Conservation (phyloP, 2,797 vertebrate species). For the Champsocephalus esox region DNA sequence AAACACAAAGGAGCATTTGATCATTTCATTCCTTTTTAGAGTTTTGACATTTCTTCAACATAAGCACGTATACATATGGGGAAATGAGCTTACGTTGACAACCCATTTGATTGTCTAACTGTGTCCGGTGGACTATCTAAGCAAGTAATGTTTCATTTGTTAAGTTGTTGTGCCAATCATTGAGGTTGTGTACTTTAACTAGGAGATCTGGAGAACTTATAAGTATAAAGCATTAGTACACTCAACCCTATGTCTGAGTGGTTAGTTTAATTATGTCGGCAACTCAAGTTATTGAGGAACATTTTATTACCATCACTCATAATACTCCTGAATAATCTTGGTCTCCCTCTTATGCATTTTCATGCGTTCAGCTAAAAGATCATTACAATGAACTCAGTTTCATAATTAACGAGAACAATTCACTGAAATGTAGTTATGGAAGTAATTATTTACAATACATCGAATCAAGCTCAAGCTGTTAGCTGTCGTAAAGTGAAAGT, state of each 20-base stretch:
- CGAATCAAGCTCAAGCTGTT: neutral
- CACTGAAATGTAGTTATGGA: neutral
- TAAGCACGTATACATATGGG: neutral
- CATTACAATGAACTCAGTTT: neutral
- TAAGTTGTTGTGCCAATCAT: neutral
- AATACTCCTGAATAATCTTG: neutral
- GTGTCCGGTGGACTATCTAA: neutral
- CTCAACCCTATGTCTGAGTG: neutral
- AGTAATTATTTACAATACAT: neutral
- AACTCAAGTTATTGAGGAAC: neutral
- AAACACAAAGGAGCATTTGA: slow-evolving; percentile 16
- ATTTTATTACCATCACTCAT: neutral
- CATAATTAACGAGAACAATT: neutral
- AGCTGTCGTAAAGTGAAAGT: neutral
- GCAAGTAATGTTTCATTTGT: neutral
- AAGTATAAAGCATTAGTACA: neutral
- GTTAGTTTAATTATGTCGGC: neutral
- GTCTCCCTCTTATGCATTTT: neutral
- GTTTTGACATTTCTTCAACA: neutral
- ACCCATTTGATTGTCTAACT: neutral
- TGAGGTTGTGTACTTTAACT: neutral
- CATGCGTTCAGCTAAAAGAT: neutral
- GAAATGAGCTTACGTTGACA: neutral
- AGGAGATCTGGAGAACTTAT: neutral
- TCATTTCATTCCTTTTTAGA: neutral